Evolutionary conservation across 2,113 vertebrate genomes (phyloP), one percentile per base, ranked within the genome.

Genomic region (Prolemur simus): DNA sequence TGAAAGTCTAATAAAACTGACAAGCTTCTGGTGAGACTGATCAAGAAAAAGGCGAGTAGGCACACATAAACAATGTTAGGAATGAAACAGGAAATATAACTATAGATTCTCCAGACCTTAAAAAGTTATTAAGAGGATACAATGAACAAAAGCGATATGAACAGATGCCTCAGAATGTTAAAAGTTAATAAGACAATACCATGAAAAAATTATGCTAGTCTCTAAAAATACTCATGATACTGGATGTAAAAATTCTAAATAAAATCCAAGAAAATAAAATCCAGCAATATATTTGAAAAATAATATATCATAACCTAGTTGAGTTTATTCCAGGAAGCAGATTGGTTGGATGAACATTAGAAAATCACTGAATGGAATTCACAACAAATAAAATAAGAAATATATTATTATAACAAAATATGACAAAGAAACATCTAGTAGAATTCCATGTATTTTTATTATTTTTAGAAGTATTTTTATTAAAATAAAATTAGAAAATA

Each of bases 1-100:
- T 93, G 66, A 89, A 96, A 56, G 20, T 85, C 90, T 93, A 89
- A 93, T 91, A 93, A 85, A 93, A 84, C 52, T 81, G 69, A 81
- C 37, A 88, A 88, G 42, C 45, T 93, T 88, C 82, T 89, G 42
- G 45, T 93, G 52, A 94, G 14, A 94, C 47, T 17, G 45, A 86
- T 96, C 68, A 87, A 87, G 52, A 21, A 63, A 64, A 54, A 39
- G 47, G 39, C 42, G 10, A 89, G 13, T 34, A 85, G 34, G 47
- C 58, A 77, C 29, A 89, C 8, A 68, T 37, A 89, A 83, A 63
- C 34, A 92, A 39, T 47, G 29, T 45, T 92, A 66, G 21, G 42
- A 83, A 82, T 83, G 11, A 95, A 92, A 60, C n/a, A 85, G 6
- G 23, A 52, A 39, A 49, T 60, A 64, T 21, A 45, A 66, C 25